phyloP scores from a whole-genome alignment of 2,113 vertebrate genomes.

The Zingel zingel region DNA sequence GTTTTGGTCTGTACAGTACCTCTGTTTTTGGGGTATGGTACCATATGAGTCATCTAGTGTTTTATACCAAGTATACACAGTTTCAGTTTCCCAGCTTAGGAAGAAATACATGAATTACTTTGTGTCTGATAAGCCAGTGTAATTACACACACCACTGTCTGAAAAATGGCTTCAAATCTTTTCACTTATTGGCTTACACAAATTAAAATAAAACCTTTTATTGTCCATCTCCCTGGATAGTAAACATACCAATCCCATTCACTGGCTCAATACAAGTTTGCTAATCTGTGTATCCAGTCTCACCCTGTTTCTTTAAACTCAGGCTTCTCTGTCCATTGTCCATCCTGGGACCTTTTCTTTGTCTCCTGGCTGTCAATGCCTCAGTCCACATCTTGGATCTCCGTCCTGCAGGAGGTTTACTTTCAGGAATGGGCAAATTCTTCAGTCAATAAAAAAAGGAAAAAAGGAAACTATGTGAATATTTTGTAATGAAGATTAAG shows the following conservation, averaged over 20 bases:
- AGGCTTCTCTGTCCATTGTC: too few species aligned
- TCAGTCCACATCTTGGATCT: too few species aligned
- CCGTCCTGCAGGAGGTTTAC: not conserved
- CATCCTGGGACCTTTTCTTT: too few species aligned
- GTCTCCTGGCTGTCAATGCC: too few species aligned
- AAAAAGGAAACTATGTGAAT: not conserved
- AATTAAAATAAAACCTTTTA: not conserved
- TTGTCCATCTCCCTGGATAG: not conserved
- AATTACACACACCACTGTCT: too few species aligned
- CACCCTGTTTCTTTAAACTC: too few species aligned
- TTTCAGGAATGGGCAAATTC: not conserved
- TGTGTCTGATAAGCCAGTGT: not conserved
- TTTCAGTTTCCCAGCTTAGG: not conserved
- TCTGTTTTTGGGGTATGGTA: not conserved
- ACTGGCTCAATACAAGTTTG: not conserved
- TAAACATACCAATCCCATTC: not conserved
- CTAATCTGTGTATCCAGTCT: constrained; percentile 10
- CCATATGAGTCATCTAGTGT: not conserved
- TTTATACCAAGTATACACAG: not conserved
- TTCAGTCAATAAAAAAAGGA: not conserved
- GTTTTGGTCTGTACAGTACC: too few species aligned
- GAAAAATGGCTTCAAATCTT: not conserved
- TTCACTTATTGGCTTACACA: not conserved
- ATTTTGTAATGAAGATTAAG: not conserved
- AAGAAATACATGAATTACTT: too few species aligned